Evolutionary conservation across 2,113 vertebrate genomes (phyloP), one percentile per base, ranked within the genome.

Genomic region (Hippotragus niger): DNA sequence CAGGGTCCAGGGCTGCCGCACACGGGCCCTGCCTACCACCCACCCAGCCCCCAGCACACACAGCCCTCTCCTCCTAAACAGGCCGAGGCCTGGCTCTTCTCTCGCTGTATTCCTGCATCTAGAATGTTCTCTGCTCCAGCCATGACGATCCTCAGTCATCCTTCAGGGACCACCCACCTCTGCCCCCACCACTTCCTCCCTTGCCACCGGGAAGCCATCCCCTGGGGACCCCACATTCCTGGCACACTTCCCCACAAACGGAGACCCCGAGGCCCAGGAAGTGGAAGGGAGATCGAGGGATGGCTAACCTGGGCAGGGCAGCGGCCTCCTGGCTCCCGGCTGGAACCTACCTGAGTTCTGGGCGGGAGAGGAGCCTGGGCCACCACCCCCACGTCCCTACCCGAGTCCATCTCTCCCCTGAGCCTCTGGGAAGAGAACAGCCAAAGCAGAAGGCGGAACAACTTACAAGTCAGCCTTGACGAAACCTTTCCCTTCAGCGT

Each of bases 381-480:
- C 4, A 58, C 62, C 47, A n/a, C 36, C 36, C 47, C 31, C 31
- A 14, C 5, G 6, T 53, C 43, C 10, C 33, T 7, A 10, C 5
- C 83, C n/a, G 15, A 21, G 40, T 29, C 19, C 64, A 5, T 55
- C 58, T 16, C 16, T 53, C 27, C 43, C 55, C 40, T 8, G 88
- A 88, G 52, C 4, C 15, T 88, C 8, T 1, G 2, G 21, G 78
- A 55, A 76, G 16, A 27, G 57, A 57, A 67, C 40, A 53, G 7
- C 13, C 29, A 15, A 45, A 29, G 31, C 1, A 36, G 57, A 16
- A 14, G 36, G 23, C 0, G 2, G 47, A 81, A 57, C 36, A 3
- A 95, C 99, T 99, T 98, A 99, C 99, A 99, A 99, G 19, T 99
- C 99, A 96, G 99, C 99, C 98, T 99, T 99, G 97, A 99, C 97